Evolutionary conservation across 2,113 vertebrate genomes (phyloP).

Genomic region (Sinosuthora webbiana): DNA sequence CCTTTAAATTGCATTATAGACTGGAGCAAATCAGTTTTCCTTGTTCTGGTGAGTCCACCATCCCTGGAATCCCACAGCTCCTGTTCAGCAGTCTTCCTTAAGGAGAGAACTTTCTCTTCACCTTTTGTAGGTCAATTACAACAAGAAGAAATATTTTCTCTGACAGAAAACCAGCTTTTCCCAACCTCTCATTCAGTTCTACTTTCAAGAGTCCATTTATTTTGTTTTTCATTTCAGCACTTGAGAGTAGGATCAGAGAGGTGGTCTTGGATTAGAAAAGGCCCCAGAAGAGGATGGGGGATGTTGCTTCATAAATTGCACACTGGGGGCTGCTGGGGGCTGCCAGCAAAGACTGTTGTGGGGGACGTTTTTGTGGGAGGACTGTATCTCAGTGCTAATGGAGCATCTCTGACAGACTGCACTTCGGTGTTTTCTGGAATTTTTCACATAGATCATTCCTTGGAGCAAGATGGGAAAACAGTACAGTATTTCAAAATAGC

Average conservation of each 20-base stretch:
- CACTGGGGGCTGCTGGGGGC: not conserved
- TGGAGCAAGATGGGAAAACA: conserved; percentile 8
- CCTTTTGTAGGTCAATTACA: conserved; percentile 1
- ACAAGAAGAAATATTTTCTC: not conserved
- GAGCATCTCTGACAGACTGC: not conserved
- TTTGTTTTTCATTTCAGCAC: not conserved
- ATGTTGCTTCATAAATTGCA: not conserved
- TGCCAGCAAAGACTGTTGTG: not conserved
- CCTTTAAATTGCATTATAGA: not conserved
- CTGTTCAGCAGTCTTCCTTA: not conserved
- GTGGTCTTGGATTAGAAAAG: not conserved
- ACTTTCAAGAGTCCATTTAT: not conserved
- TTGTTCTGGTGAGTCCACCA: not conserved
- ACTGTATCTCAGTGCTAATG: not conserved
- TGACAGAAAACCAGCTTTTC: not conserved
- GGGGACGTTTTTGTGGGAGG: not conserved
- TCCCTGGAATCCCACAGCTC: not conserved
- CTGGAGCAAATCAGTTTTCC: not conserved
- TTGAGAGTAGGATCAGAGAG: not conserved
- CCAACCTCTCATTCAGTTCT: not conserved
- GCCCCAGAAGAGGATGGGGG: not conserved
- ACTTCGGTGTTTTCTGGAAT: not conserved
- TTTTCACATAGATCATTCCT: conserved; percentile 8
- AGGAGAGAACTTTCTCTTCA: not conserved
- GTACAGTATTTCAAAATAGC: conserved; percentile 23